phyloP scores from a whole-genome alignment of 2,888 invertebrate genomes.

The Athalia rosae region DNA sequence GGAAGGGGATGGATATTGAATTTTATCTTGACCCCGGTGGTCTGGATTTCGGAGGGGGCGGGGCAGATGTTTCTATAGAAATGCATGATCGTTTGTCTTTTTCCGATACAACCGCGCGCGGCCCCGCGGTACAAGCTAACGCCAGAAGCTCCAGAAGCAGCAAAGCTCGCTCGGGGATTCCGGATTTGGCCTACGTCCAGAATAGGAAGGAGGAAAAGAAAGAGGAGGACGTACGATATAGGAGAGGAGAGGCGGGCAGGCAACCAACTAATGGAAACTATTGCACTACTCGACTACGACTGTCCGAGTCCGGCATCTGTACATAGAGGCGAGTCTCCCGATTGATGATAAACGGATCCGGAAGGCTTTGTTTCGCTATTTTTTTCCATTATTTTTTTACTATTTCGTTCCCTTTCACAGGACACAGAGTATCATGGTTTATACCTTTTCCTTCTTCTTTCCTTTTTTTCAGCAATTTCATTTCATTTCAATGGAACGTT shows the following conservation, averaged over 20 bases:
- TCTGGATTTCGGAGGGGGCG: neutral
- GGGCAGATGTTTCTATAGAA: slow-evolving; percentile 5
- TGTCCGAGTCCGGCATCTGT: neutral
- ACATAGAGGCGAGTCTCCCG: slow-evolving; percentile 4
- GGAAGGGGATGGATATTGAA: slow-evolving; percentile 16
- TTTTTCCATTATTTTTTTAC: neutral
- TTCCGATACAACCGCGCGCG: neutral
- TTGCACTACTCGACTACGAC: slow-evolving; percentile 42
- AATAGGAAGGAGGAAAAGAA: slow-evolving; percentile 1
- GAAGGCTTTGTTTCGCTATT: slow-evolving; percentile 36
- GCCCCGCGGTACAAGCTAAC: too few species aligned
- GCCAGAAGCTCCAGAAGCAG: too few species aligned
- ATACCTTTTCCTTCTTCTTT: too few species aligned
- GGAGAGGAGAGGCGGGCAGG: slow-evolving; percentile 23
- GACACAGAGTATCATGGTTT: too few species aligned
- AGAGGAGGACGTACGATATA: too few species aligned
- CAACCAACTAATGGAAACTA: slow-evolving; percentile 55
- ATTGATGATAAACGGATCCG: slow-evolving; percentile 40
- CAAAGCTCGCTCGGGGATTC: slow-evolving; percentile 24
- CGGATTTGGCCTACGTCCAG: slow-evolving; percentile 54
- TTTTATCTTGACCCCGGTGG: slow-evolving; percentile 18
- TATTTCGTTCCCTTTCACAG: neutral
- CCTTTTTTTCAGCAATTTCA: neutral
- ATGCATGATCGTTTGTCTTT: slow-evolving; percentile 26
- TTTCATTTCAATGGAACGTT: slow-evolving; percentile 41